A percentile compares a stretch with the other conserved stretches of the same genome.
phyloP scores from a whole-genome alignment of 2,797 vertebrate species.

The Sebastes paucispinis region DNA sequence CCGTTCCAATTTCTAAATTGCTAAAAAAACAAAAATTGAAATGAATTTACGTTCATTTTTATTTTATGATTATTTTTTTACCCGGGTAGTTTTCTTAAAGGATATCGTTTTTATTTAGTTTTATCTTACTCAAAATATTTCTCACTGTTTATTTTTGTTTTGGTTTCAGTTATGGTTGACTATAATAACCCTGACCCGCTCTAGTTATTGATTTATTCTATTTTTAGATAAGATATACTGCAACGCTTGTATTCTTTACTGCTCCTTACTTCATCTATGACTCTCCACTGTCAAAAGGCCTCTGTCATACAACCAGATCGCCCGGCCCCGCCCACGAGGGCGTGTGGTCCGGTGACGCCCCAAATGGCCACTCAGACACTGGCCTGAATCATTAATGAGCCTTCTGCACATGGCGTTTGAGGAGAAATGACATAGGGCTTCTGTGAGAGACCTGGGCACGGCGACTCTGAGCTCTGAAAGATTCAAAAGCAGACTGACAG shows the following conservation, averaged over 20 bases:
- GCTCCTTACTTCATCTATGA: not conserved
- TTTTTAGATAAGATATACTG: not conserved
- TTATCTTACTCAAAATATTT: no score
- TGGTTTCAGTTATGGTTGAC: no score
- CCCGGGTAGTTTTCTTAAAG: no score
- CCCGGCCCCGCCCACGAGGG: slow-evolving; percentile 43
- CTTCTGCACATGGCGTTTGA: slow-evolving; percentile 69
- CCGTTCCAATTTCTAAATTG: no score
- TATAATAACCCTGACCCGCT: no score
- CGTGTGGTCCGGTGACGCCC: slow-evolving; percentile 37
- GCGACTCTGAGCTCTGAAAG: slow-evolving; percentile 51
- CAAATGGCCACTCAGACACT: slow-evolving; percentile 65
- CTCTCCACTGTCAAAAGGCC: not conserved
- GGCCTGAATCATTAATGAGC: slow-evolving; percentile 81
- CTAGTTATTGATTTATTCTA: not conserved
- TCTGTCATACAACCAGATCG: not conserved
- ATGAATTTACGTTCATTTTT: no score
- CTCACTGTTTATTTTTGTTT: no score
- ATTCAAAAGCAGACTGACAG: slow-evolving; percentile 55
- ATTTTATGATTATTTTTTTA: no score
- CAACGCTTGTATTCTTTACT: not conserved
- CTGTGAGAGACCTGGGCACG: slow-evolving; percentile 16
- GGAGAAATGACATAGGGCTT: slow-evolving; percentile 65
- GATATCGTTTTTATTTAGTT: no score
- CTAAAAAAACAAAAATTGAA: no score